phyloP scores from a whole-genome alignment of 2,113 vertebrate genomes.

The Bombycilla garrulus region DNA sequence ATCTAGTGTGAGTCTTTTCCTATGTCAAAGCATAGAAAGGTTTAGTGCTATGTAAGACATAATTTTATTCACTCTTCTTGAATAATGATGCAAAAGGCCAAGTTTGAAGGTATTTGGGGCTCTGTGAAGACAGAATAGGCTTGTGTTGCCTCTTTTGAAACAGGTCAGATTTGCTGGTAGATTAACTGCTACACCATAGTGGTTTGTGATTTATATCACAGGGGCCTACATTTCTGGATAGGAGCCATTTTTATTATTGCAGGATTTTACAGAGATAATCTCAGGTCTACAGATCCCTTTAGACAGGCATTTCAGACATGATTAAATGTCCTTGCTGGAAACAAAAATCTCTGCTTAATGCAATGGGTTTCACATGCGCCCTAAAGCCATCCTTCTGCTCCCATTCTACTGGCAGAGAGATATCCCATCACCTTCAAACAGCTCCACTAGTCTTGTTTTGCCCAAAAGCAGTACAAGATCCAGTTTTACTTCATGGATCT shows the following conservation, averaged over 20 bases:
- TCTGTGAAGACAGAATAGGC: background rate
- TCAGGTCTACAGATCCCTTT: constrained; percentile 25
- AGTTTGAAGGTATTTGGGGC: background rate
- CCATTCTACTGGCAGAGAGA: background rate
- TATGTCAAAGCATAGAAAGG: background rate
- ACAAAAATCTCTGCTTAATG: constrained; percentile 29
- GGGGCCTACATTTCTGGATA: background rate
- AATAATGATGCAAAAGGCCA: background rate
- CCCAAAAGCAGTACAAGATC: background rate
- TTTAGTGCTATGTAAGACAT: background rate
- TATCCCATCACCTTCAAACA: constrained; percentile 2
- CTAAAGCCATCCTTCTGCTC: constrained; percentile 14
- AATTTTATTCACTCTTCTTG: background rate
- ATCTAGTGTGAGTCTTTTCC: background rate
- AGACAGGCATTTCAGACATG: constrained; percentile 49
- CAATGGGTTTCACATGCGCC: constrained; percentile 29
- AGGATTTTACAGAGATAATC: constrained; percentile 31
- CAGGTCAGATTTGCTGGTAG: background rate
- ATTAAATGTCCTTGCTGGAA: constrained; percentile 45
- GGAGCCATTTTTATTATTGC: constrained; percentile 21
- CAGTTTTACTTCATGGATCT: background rate
- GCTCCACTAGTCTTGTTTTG: background rate
- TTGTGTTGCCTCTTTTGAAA: background rate
- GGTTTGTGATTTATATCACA: constrained; percentile 1
- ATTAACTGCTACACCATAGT: background rate